A percentile compares a stretch with the other conserved stretches of the same genome.
Conservation (phyloP, 2,888 invertebrate genomes). For the Pristionchus entomophagus region DNA sequence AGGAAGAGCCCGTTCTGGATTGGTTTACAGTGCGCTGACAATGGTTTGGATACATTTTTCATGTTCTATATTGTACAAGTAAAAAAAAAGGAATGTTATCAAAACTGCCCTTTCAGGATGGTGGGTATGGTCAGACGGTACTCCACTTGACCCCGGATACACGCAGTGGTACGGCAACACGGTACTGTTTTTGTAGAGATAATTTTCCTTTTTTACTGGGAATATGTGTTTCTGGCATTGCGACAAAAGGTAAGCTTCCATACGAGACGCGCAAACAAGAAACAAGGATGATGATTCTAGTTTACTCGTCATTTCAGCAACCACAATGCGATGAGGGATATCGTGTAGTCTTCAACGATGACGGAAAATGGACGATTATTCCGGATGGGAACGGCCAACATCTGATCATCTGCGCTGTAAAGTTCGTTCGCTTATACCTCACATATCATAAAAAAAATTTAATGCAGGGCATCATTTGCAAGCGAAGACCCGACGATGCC, state of each 20-base stretch:
- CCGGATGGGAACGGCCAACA: not conserved
- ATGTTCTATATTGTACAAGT: not conserved
- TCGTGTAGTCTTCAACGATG: not conserved
- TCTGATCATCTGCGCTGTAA: not conserved
- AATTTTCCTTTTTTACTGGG: not conserved
- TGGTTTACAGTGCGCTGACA: not conserved
- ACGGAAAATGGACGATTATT: not conserved
- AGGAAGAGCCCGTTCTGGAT: conserved; percentile 5
- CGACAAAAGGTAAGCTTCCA: no score
- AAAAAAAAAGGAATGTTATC: not conserved
- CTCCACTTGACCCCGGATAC: not conserved
- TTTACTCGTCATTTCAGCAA: not conserved
- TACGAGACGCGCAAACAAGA: not conserved
- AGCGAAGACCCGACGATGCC: not conserved
- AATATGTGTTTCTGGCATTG: no score
- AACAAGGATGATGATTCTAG: not conserved
- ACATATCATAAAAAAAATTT: not conserved
- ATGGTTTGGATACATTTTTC: not conserved
- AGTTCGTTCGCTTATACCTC: not conserved
- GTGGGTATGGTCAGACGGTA: not conserved
- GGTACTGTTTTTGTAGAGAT: not conserved
- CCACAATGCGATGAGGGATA: not conserved
- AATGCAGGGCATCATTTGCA: not conserved
- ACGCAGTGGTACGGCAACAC: not conserved
- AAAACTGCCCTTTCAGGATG: not conserved